Conservation (phyloP, 1,140 invertebrate species). For the Spodoptera litura region DNA sequence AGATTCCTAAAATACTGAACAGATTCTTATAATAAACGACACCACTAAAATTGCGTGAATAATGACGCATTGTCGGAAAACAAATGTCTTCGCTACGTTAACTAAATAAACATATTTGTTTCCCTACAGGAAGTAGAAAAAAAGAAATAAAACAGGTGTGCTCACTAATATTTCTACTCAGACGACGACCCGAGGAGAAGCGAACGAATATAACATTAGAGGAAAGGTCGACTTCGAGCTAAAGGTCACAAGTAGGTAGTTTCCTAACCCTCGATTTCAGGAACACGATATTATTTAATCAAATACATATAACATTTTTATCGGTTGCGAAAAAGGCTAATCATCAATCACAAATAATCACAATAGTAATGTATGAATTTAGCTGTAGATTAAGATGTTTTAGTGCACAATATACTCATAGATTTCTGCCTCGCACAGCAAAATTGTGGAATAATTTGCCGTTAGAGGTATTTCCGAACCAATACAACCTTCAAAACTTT, state of each 20-base stretch:
- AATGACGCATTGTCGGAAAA: constrained; percentile 42
- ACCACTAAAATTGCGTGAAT: constrained; percentile 1
- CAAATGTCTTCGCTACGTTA: constrained; percentile 38
- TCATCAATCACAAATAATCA: no score
- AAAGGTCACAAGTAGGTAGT: background rate
- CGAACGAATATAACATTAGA: background rate
- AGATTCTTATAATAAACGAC: background rate
- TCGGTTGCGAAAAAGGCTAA: background rate
- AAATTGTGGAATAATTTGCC: no score
- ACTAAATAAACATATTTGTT: constrained; percentile 47
- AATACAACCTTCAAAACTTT: no score
- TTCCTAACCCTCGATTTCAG: no score
- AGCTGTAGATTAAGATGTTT: no score
- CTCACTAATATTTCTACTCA: constrained; percentile 24
- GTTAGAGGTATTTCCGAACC: no score
- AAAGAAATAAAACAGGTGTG: constrained; percentile 35
- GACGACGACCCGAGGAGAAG: constrained; percentile 3
- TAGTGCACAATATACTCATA: no score
- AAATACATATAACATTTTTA: no score
- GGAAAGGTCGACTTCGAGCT: background rate
- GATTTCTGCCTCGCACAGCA: no score
- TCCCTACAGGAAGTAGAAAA: constrained; percentile 7
- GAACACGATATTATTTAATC: no score
- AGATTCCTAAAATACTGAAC: background rate
- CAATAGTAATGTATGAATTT: no score